Percentiles rank a stretch among this genome's conserved stretches.
Conservation (phyloP, 2,113 vertebrate species). For the Sula dactylatra region DNA sequence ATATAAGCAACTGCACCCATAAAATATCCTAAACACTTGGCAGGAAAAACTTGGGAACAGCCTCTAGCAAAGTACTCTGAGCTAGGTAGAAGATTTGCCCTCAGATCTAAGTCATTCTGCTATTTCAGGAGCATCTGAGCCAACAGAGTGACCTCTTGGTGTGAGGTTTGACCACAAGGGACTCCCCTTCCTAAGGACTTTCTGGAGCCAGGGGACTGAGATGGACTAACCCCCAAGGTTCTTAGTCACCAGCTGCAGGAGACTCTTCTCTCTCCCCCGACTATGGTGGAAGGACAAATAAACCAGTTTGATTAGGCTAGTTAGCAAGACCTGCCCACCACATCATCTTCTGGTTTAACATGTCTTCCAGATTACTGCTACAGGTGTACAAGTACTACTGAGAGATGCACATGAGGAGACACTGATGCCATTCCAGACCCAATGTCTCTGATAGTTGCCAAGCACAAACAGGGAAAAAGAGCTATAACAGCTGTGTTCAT, state of each 20-base stretch:
- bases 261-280: background rate
- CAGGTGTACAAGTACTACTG: background rate
- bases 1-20: background rate
- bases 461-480: background rate
- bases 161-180: too few species aligned
- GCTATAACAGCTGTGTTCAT: too few species aligned
- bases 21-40: background rate
- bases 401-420: background rate
- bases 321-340: background rate
- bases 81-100: background rate
- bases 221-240: background rate
- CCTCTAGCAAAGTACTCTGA: background rate
- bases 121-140: background rate
- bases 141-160: background rate
- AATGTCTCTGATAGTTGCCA: accelerated
- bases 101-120: background rate
- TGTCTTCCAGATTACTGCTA: background rate
- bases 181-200: background rate
- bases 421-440: background rate
- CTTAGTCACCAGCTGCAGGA: background rate
- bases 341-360: background rate
- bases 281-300: background rate
- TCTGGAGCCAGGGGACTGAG: background rate
- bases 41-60: background rate
- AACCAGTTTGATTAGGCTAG: background rate